Conservation (phyloP, 2,888 invertebrate genomes). For the Hyposoter didymator region DNA sequence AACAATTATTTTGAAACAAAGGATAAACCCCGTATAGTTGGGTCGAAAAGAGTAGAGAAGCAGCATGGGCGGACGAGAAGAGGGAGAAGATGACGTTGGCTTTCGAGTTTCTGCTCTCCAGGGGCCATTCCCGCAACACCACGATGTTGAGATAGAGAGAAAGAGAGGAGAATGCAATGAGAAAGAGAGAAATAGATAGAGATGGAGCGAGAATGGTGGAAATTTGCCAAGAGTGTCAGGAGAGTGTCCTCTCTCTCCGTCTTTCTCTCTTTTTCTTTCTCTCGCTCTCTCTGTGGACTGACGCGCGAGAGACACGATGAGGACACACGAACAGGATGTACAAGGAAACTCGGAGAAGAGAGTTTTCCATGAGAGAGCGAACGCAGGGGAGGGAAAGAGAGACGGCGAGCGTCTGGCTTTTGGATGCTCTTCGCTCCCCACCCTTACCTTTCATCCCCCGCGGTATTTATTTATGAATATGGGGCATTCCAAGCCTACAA, state of each 20-base stretch:
- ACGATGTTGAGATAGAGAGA: constrained; percentile 18
- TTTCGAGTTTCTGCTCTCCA: constrained; percentile 59
- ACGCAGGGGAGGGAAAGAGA: constrained; percentile 50
- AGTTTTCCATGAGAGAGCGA: constrained; percentile 59
- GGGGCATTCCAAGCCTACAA: constrained; percentile 7
- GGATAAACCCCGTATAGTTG: constrained; percentile 73
- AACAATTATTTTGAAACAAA: constrained; percentile 80
- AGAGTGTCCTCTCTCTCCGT: constrained; percentile 42
- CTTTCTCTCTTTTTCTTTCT: background rate
- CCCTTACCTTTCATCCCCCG: constrained; percentile 21
- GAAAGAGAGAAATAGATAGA: constrained; percentile 22
- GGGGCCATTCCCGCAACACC: constrained; percentile 46
- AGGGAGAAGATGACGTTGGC: constrained; percentile 57
- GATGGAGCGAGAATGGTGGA: constrained; percentile 70
- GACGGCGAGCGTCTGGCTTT: constrained; percentile 59
- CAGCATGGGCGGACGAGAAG: constrained; percentile 1
- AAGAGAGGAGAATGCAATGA: constrained; percentile 2
- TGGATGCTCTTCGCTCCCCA: constrained; percentile 31
- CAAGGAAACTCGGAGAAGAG: constrained; percentile 58
- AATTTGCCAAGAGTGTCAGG: constrained; percentile 79
- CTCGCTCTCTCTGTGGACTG: constrained; percentile 40
- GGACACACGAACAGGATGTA: constrained; percentile 61
- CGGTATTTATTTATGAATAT: constrained; percentile 20
- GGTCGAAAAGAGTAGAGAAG: constrained; percentile 41
- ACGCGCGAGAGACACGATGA: constrained; percentile 63